These are phyloP conservation scores for Allacma fusca DNA, from an alignment of 2,888 invertebrate genomes.

Conservation along the genomic window DNA sequence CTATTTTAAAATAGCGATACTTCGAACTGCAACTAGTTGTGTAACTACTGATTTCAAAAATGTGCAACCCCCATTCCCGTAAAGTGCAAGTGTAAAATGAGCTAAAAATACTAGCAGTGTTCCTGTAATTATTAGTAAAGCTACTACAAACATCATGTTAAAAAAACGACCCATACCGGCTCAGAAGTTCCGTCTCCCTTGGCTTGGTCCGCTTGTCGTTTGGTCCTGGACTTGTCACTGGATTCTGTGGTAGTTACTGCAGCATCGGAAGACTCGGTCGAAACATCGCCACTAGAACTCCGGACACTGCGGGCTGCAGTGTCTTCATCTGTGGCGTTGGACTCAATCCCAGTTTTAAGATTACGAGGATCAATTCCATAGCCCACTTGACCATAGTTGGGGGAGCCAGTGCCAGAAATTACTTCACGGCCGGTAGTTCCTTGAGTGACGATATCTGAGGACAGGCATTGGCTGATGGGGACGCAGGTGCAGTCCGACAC, in stretches of 20 bases:
- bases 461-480: slow-evolving; percentile 82
- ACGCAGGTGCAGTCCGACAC: slow-evolving; percentile 83
- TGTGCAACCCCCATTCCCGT: too few relatives aligned
- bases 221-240: slow-evolving; percentile 22
- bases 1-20: too few relatives aligned
- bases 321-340: slow-evolving; percentile 72
- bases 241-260: neutral
- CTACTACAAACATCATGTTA: too few relatives aligned
- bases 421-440: slow-evolving; percentile 55
- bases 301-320: slow-evolving; percentile 27
- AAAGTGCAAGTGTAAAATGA: too few relatives aligned
- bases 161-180: slow-evolving; percentile 44
- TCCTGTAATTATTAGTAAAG: too few relatives aligned
- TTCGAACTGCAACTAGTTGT: too few relatives aligned
- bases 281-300: neutral
- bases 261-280: neutral
- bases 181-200: slow-evolving; percentile 54
- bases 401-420: slow-evolving; percentile 53
- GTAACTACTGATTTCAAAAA: too few relatives aligned
- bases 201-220: slow-evolving; percentile 20
- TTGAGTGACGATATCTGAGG: slow-evolving; percentile 71
- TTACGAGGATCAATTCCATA: slow-evolving; percentile 76
- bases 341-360: slow-evolving; percentile 71
- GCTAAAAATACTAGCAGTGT: too few relatives aligned
- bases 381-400: slow-evolving; percentile 61